Evolutionary conservation across 2,797 vertebrate species (phyloP).

Genomic region (Urosaurus nigricauda): DNA sequence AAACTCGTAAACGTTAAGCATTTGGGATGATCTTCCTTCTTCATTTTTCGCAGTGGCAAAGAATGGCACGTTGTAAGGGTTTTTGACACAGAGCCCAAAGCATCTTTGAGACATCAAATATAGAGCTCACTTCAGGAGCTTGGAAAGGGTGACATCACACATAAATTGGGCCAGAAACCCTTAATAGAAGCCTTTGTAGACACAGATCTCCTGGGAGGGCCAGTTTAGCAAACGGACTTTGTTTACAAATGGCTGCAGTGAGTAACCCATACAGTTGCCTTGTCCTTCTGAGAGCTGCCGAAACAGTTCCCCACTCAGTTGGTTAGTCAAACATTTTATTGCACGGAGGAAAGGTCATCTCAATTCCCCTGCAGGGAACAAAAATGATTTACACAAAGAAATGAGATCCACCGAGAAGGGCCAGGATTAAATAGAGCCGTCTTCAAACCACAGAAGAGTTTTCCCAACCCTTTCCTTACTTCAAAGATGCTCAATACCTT

Average conservation of each 20-base stretch:
- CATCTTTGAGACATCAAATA: slow-evolving; percentile 69
- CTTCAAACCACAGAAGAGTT: background rate
- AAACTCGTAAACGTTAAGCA: slow-evolving; percentile 50
- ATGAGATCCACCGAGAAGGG: background rate
- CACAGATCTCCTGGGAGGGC: slow-evolving; percentile 62
- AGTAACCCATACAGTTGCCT: slow-evolving; percentile 42
- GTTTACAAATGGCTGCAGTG: slow-evolving; percentile 76
- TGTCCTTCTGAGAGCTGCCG: slow-evolving; percentile 40
- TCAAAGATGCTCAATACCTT: background rate
- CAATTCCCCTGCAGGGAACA: background rate
- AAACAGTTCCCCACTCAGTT: slow-evolving; percentile 19
- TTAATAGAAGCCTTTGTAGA: slow-evolving; percentile 77
- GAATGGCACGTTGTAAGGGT: slow-evolving; percentile 76
- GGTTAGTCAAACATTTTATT: background rate
- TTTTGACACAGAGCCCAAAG: slow-evolving; percentile 76
- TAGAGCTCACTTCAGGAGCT: slow-evolving; percentile 75
- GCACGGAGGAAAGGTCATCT: background rate
- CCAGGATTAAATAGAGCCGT: background rate
- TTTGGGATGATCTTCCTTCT: slow-evolving; percentile 55
- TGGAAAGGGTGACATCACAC: slow-evolving; percentile 81
- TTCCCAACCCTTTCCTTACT: background rate
- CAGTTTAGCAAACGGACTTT: slow-evolving; percentile 68
- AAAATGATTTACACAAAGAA: slow-evolving; percentile 1
- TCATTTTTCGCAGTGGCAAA: slow-evolving; percentile 59
- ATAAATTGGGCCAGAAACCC: slow-evolving; percentile 73